Conservation (phyloP, 2,797 vertebrate species). For the Eremophila alpestris region DNA sequence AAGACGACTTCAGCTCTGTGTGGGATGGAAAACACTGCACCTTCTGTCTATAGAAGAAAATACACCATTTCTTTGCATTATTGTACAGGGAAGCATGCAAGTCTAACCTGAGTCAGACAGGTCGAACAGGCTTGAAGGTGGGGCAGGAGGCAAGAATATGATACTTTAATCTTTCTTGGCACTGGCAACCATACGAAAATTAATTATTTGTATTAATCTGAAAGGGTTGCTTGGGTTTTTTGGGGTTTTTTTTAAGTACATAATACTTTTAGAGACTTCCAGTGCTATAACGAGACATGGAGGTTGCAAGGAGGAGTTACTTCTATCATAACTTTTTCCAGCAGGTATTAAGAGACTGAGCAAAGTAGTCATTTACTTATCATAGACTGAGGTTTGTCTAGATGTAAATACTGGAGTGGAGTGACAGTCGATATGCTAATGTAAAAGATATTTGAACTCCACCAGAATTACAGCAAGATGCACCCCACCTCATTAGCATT, state of each 20-base stretch:
- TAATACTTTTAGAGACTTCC: not conserved
- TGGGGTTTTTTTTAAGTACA: not conserved
- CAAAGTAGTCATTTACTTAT: not conserved
- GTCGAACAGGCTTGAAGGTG: not conserved
- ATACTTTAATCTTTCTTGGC: not conserved
- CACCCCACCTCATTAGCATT: not conserved
- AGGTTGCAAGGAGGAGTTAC: not conserved
- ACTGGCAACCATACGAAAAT: not conserved
- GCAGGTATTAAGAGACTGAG: not conserved
- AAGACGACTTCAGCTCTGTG: not conserved
- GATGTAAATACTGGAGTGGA: not conserved
- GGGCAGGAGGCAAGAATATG: not conserved
- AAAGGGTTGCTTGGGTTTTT: not conserved
- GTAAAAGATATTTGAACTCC: not conserved
- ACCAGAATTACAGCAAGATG: not conserved
- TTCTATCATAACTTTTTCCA: not conserved
- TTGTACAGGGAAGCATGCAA: not conserved
- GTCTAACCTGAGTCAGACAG: not conserved
- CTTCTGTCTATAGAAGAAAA: not conserved
- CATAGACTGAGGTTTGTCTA: not conserved
- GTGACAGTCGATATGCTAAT: not conserved
- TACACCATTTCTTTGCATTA: not conserved
- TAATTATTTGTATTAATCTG: not conserved
- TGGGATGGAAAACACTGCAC: not conserved
- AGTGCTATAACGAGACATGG: rapidly evolving